A percentile compares a stretch with the other conserved stretches of the same genome.
Evolutionary conservation across 1,140 invertebrate species (phyloP).

Genomic region (Zaprionus capensis): DNA sequence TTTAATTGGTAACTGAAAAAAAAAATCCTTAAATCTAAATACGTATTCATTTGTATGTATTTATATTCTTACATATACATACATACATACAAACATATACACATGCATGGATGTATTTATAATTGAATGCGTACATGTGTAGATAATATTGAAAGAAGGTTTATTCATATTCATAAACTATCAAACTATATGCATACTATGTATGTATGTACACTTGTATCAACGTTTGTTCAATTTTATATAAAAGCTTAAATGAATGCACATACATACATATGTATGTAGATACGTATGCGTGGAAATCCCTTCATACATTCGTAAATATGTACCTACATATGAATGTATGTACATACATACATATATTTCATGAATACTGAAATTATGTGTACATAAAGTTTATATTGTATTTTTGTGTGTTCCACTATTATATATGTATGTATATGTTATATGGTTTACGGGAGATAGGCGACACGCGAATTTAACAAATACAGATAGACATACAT

Average conservation of each 20-base stretch:
- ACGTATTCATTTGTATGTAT: slow-evolving; percentile 8
- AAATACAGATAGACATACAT: slow-evolving; percentile 4
- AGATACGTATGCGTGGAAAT: slow-evolving; percentile 1
- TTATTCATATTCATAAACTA: too few relatives aligned
- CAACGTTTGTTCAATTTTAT: neutral
- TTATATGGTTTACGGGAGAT: slow-evolving; percentile 27
- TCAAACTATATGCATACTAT: neutral
- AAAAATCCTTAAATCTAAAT: neutral
- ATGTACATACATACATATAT: too few relatives aligned
- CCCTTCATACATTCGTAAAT: neutral
- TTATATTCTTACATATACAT: neutral
- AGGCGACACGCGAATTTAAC: slow-evolving; percentile 28
- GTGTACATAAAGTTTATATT: neutral
- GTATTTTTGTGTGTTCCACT: slow-evolving; percentile 28
- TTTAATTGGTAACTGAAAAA: neutral
- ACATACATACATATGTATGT: neutral
- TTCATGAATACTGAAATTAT: slow-evolving; percentile 3
- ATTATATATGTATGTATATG: slow-evolving; percentile 28
- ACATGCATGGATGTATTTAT: slow-evolving; percentile 5
- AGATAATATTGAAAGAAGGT: neutral
- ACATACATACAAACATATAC: neutral
- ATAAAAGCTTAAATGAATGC: neutral
- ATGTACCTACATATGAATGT: slow-evolving; percentile 11
- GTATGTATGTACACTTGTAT: neutral
- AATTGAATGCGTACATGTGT: neutral